phyloP scores from a whole-genome alignment of 2,888 invertebrate species.

The Microdon myrmicae region DNA sequence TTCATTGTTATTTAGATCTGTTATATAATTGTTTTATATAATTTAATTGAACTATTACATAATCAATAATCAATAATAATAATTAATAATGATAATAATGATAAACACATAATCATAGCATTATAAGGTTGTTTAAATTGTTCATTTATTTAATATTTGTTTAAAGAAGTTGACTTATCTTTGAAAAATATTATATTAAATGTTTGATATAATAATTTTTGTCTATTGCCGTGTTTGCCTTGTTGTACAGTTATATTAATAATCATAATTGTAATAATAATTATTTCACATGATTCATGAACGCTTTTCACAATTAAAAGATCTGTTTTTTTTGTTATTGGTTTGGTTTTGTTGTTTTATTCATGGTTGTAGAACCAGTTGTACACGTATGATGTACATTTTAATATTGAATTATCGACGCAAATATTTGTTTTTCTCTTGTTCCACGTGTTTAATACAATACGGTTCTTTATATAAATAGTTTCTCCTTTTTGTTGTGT shows the following conservation, averaged over 20 bases:
- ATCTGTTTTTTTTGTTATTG: too few species aligned
- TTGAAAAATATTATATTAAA: constrained; percentile 28
- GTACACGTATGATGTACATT: constrained; percentile 46
- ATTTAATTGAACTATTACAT: constrained; percentile 52
- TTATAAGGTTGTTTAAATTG: constrained; percentile 24
- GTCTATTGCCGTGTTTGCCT: constrained; percentile 39
- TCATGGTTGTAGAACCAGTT: constrained; percentile 48
- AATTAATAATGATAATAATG: constrained; percentile 33
- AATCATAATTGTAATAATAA: constrained; percentile 34
- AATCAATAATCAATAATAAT: constrained; percentile 47
- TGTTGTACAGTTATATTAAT: constrained; percentile 41
- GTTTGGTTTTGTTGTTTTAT: constrained; percentile 20
- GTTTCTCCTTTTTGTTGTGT: too few species aligned
- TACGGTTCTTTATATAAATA: constrained; percentile 51
- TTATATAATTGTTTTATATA: constrained; percentile 35
- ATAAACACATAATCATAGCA: constrained; percentile 26
- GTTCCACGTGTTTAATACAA: constrained; percentile 45
- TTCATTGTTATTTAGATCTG: constrained; percentile 49
- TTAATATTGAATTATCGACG: constrained; percentile 47
- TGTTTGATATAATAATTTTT: constrained; percentile 4
- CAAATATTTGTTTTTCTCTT: constrained; percentile 34
- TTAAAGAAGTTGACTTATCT: constrained; percentile 32
- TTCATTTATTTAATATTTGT: constrained; percentile 20
- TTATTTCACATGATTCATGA: too few species aligned
- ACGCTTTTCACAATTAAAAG: too few species aligned